Base-by-base conservation (phyloP, 2,888 invertebrate species). In the Acrobasis consociella region DNA sequence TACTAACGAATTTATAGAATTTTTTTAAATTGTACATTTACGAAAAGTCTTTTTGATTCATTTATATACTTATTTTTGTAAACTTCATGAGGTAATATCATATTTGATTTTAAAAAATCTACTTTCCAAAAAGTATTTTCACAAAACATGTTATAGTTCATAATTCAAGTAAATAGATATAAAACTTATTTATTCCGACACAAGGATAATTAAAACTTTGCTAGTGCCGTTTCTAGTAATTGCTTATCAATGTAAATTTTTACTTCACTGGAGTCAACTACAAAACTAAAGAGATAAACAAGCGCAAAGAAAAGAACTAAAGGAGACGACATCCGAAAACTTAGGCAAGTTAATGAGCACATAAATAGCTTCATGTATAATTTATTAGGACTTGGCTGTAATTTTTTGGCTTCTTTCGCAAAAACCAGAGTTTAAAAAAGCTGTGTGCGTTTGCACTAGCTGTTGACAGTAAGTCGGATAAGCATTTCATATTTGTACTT, bases 331-430 rank as follows among this genome's bases (percentile, higher is more conserved):
- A 77, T 78, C 71, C 71, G 69, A 82, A 85, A 82, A 79, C 73
- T 77, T 78, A 72, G 71, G 72, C 70, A 79, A 80, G 74, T 79
- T 86, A 88, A 88, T 87, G 86, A 65, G 42, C 71, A 75, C 77
- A 80, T 89, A 90, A 87, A 89, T 86, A 86, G 78, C 74, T 76
- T 82, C 83, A 83, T 85, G 85, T 86, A 81, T 87, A 84, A 89
- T 86, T 89, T 90, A 91, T 85, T 80, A 81, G 72, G 69, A 72
- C 75, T 76, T 76, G 78, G 79, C 82, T 80, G 83, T 81, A 86
- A 83, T 86, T 87, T 89, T 89, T 89, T 85, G 83, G 82, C 81
- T 82, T 81, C 77, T 76, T 78, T 76, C 73, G 77, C 73, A 73
- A 77, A 72, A 76, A 71, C 68, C 70, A 63, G 70, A 73, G 74